Percentiles rank a stretch among this genome's conserved stretches.
phyloP scores from a whole-genome alignment of 2,113 vertebrate species.

The Lota lota region DNA sequence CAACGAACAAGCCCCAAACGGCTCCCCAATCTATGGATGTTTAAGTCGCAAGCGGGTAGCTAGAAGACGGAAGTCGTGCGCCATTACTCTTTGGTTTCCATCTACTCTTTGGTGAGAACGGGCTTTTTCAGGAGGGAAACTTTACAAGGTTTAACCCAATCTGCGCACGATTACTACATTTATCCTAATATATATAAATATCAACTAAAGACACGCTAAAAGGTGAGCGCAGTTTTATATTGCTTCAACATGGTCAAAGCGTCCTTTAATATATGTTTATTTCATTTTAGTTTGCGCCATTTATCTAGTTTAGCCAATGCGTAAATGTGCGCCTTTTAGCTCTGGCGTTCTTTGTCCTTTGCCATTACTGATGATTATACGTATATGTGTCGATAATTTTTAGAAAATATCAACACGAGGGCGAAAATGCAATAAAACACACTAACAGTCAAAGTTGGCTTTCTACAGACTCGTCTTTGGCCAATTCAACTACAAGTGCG shows the following conservation, averaged over 20 bases:
- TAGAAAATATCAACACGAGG: background rate
- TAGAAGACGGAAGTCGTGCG: constrained; percentile 53
- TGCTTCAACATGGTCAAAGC: constrained; percentile 1
- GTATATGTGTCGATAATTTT: background rate
- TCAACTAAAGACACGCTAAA: constrained; percentile 57
- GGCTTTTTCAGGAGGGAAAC: constrained; percentile 82
- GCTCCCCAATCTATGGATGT: too few relatives aligned
- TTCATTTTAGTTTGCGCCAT: constrained; percentile 68
- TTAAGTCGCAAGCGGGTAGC: constrained; percentile 7
- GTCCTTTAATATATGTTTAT: constrained; percentile 26
- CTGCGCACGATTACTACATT: constrained; percentile 60
- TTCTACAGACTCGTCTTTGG: background rate
- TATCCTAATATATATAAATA: constrained; percentile 48
- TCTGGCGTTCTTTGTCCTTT: constrained; percentile 74
- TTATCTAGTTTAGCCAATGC: constrained; percentile 68
- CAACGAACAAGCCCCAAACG: too few relatives aligned
- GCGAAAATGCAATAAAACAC: background rate
- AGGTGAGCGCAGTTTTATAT: constrained; percentile 54
- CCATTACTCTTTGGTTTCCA: constrained; percentile 15
- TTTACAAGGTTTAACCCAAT: constrained; percentile 75
- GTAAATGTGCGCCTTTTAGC: constrained; percentile 73
- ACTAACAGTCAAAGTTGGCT: background rate
- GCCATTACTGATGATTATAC: constrained; percentile 5
- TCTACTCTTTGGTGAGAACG: constrained; percentile 54
- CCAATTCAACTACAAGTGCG: constrained; percentile 63